Evolutionary conservation across 2,797 vertebrate genomes (phyloP), one percentile per base, ranked within the genome.

Genomic region (Argyrosomus regius): DNA sequence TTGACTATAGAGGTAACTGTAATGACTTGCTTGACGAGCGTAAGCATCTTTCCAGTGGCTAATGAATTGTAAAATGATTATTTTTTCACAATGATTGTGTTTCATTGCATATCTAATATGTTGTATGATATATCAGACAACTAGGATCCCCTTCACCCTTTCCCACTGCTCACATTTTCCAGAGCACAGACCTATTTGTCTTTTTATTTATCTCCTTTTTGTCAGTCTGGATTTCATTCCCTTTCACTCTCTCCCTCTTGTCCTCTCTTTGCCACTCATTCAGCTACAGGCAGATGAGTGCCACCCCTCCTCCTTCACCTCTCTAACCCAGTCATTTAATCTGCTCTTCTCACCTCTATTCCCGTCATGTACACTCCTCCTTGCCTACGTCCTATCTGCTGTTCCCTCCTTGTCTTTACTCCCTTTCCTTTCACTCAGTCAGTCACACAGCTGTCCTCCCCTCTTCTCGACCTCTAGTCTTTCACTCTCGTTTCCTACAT

Each of bases 321-420:
- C 73, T 59, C 50, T 49, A 50, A 78, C 67, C 58, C 72, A 53
- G 39, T 78, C 65, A 83, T 89, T 86, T 80, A 56, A 77, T 81
- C 70, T 0, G 13, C 58, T 68, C 73, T 48, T 41, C 43, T 83
- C 64, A 61, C 75, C 78, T 83, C 78, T 20, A 7, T 35, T 60
- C 65, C 65, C 10, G 35, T 74, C 86, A 72, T 77, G 79, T 62
- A 71, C 61, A 13, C 67, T 39, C 43, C 43, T 72, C 72, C 31
- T 72, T n/a, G 18, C 46, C 22, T 8, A 3, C 26, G 18, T 63
- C 52, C 31, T 49, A 65, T 22, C 67, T 62, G 14, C 39, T 78
- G 26, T 73, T 48, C 20, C 35, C 5, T 80, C 22, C 48, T 61
- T 12, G 1, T 39, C 28, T 17, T 49, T 56, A 20, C 45, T 17